phyloP scores from a whole-genome alignment of 2,888 invertebrate genomes.

The Odiellus spinosus region DNA sequence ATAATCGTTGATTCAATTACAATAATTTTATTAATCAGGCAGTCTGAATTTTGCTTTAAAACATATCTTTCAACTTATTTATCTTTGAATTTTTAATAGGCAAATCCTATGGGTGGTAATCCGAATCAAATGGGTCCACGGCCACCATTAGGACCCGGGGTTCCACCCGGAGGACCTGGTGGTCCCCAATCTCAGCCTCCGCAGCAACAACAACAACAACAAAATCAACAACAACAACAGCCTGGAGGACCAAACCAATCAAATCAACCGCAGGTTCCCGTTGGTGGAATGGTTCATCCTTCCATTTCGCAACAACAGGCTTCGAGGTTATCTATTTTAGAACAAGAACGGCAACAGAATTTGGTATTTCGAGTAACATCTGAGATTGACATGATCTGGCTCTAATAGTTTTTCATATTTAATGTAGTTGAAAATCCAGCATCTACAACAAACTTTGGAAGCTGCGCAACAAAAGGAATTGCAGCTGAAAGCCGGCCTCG shows the following conservation, averaged over 20 bases:
- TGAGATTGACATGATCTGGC: too few relatives aligned
- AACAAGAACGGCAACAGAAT: constrained; percentile 59
- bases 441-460: constrained; percentile 58
- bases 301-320: constrained; percentile 7
- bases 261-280: constrained; percentile 1
- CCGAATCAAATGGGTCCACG: constrained; percentile 1
- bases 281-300: background rate
- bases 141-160: background rate
- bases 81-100: too few relatives aligned
- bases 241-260: too few relatives aligned
- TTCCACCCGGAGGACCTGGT: background rate
- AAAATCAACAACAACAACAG: constrained; percentile 25
- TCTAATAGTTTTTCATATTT: background rate
- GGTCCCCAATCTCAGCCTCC: background rate
- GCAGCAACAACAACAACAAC: constrained; percentile 34
- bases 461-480: constrained; percentile 66
- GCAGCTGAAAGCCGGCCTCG: constrained; percentile 45
- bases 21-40: too few relatives aligned
- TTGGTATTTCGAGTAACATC: constrained; percentile 25
- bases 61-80: too few relatives aligned
- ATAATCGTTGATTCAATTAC: too few relatives aligned
- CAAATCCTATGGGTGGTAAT: background rate
- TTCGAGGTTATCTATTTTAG: constrained; percentile 28
- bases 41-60: too few relatives aligned
- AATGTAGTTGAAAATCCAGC: constrained; percentile 47